phyloP scores from a whole-genome alignment of 2,797 vertebrate genomes.

The Vultur gryphus region DNA sequence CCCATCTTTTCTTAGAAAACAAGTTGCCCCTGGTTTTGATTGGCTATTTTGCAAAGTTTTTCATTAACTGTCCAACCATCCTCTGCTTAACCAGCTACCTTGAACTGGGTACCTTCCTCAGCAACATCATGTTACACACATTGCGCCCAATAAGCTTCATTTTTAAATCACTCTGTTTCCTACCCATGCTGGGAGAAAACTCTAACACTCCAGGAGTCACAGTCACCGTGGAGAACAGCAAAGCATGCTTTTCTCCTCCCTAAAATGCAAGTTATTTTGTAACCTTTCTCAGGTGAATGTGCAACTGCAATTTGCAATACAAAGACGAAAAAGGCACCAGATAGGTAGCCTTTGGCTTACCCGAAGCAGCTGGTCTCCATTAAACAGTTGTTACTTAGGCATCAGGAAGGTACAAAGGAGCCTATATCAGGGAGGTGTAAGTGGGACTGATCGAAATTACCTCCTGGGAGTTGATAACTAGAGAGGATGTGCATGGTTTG shows the following conservation, averaged over 20 bases:
- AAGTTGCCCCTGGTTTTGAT: not conserved
- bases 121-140: not conserved
- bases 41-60: not conserved
- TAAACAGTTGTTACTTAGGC: not conserved
- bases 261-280: not conserved
- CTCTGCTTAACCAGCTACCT: not conserved
- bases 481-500: not conserved
- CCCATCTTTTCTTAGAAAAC: not conserved
- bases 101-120: not conserved
- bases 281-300: not conserved
- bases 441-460: not conserved
- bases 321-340: not conserved
- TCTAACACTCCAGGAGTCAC: not conserved
- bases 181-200: not conserved
- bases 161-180: not conserved
- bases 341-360: not conserved
- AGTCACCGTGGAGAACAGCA: not conserved
- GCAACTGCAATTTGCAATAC: not conserved
- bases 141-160: not conserved
- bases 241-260: not conserved
- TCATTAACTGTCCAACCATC: not conserved
- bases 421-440: not conserved
- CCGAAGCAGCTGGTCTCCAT: not conserved
- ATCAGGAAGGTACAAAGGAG: not conserved
- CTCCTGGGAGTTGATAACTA: not conserved